Conservation (phyloP, 2,797 vertebrate species). For the Sciurus carolinensis region DNA sequence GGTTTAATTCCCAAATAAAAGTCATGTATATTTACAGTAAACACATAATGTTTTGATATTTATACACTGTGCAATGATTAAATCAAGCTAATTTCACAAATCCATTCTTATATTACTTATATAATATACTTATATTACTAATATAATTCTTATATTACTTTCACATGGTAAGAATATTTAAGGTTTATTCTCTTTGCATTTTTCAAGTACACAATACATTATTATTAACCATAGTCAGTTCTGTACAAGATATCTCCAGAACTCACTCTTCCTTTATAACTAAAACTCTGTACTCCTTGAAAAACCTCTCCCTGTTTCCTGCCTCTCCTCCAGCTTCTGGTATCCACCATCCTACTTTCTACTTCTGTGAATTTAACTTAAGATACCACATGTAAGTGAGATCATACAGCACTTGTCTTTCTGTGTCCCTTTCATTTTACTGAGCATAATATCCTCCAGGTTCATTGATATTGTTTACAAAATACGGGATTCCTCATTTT, state of each 20-base stretch:
- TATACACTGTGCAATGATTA: neutral
- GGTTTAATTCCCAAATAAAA: neutral
- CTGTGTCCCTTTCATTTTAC: neutral
- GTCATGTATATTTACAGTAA: neutral
- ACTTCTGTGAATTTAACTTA: neutral
- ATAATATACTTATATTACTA: too few species aligned
- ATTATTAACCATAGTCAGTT: neutral
- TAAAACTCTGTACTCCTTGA: neutral
- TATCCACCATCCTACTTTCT: neutral
- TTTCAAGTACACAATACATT: neutral
- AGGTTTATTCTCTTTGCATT: neutral
- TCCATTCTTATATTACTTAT: too few species aligned
- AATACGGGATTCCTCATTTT: neutral
- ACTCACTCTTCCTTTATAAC: neutral
- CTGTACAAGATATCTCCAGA: neutral
- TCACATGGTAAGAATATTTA: neutral
- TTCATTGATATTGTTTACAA: neutral
- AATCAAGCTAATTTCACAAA: neutral
- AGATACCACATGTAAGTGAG: neutral
- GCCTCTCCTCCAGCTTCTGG: neutral
- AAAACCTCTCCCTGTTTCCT: neutral
- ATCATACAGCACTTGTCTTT: neutral
- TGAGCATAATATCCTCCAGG: neutral
- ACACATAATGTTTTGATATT: neutral
- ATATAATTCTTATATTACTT: neutral